A percentile compares a stretch with the other conserved stretches of the same genome.
These are phyloP conservation scores for Drusus annulatus DNA, from an alignment of 1,140 invertebrate species.

Conservation along the genomic window DNA sequence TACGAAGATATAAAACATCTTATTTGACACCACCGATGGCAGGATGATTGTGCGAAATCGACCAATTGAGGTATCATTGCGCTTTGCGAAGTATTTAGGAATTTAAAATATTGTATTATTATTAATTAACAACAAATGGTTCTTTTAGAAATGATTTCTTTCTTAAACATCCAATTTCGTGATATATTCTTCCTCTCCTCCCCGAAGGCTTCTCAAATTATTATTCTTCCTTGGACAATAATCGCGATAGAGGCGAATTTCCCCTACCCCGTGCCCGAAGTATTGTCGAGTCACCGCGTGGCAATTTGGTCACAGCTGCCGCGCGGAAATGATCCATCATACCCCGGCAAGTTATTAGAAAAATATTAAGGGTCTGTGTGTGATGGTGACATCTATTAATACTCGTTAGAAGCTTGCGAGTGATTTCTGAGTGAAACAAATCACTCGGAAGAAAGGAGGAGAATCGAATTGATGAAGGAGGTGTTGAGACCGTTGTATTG, in stretches of 20 bases:
- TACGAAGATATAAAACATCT: too few relatives aligned
- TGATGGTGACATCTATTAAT: slow-evolving; percentile 22
- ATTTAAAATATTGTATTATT: too few relatives aligned
- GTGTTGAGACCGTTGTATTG: too few relatives aligned
- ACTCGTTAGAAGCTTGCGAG: background rate
- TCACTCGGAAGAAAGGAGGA: background rate
- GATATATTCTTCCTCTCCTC: too few relatives aligned
- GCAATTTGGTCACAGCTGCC: slow-evolving; percentile 57
- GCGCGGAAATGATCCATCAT: slow-evolving; percentile 39
- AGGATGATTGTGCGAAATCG: too few relatives aligned
- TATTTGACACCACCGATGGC: too few relatives aligned
- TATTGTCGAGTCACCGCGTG: slow-evolving; percentile 49
- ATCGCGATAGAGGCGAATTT: slow-evolving; percentile 42
- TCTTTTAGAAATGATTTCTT: too few relatives aligned
- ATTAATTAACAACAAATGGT: too few relatives aligned
- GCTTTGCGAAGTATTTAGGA: too few relatives aligned
- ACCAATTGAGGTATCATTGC: too few relatives aligned
- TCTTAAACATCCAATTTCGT: too few relatives aligned
- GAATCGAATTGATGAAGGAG: background rate
- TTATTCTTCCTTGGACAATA: background rate
- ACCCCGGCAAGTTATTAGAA: background rate
- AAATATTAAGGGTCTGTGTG: background rate
- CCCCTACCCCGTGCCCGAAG: slow-evolving; percentile 35
- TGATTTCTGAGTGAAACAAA: slow-evolving; percentile 6
- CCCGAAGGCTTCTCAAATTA: too few relatives aligned